Evolutionary conservation across 2,888 invertebrate species (phyloP).

Genomic region (Drosophila falleni): DNA sequence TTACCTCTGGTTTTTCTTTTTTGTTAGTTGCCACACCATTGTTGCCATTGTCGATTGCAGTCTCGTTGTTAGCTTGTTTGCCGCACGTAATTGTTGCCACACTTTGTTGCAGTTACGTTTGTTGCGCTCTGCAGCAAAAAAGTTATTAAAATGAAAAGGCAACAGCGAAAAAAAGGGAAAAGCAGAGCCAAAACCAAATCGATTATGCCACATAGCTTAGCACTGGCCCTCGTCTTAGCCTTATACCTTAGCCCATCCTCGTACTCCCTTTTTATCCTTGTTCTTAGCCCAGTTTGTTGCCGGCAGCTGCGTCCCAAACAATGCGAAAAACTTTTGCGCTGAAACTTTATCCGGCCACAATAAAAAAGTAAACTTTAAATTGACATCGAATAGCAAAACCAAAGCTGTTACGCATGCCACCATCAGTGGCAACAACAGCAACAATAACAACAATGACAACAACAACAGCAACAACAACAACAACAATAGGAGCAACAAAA

Average conservation of each 20-base stretch:
- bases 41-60: slow-evolving; percentile 67
- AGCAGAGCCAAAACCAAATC: slow-evolving; percentile 47
- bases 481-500: slow-evolving; percentile 13
- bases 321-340: slow-evolving; percentile 48
- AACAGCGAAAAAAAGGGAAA: slow-evolving; percentile 20
- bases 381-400: slow-evolving; percentile 75
- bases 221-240: slow-evolving; percentile 18
- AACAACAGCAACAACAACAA: slow-evolving; percentile 12
- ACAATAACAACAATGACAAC: neutral
- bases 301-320: slow-evolving; percentile 40
- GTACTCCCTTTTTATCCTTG: neutral
- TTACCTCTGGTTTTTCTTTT: neutral
- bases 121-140: slow-evolving; percentile 48
- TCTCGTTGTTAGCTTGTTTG: slow-evolving; percentile 59
- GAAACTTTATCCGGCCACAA: slow-evolving; percentile 50
- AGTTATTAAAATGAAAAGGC: slow-evolving; percentile 77
- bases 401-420: slow-evolving; percentile 52
- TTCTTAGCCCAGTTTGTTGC: slow-evolving; percentile 4
- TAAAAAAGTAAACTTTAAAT: slow-evolving; percentile 72
- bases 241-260: neutral
- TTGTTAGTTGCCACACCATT: slow-evolving; percentile 33
- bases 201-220: slow-evolving; percentile 68
- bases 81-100: slow-evolving; percentile 78
- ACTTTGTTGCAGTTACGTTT: slow-evolving; percentile 41
- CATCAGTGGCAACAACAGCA: slow-evolving; percentile 18